Percentiles rank a stretch among this genome's conserved stretches.
These are phyloP conservation scores for Philonicus albiceps DNA, from an alignment of 2,888 invertebrate species.

Conservation along the genomic window DNA sequence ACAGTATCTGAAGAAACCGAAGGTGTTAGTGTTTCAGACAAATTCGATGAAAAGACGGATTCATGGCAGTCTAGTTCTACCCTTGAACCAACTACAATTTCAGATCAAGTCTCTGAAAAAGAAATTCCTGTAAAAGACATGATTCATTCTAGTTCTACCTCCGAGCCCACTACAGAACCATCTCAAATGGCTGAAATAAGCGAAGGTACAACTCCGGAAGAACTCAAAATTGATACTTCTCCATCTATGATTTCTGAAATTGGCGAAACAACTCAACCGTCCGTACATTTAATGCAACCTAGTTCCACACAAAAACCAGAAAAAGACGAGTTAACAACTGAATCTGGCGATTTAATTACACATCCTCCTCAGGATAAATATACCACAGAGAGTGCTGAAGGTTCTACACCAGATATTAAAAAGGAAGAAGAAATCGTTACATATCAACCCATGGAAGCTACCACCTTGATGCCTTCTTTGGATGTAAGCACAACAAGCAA, in stretches of 20 bases:
- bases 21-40: not conserved
- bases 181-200: not conserved
- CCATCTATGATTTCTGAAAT: slow-evolving; percentile 13
- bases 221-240: not conserved
- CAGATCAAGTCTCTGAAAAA: not conserved
- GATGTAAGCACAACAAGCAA: not conserved
- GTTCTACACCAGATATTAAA: not conserved
- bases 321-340: not conserved
- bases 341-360: not conserved
- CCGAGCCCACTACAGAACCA: not conserved
- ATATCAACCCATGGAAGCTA: not conserved
- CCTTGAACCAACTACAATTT: not conserved
- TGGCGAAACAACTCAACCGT: not conserved
- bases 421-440: not conserved
- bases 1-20: not conserved
- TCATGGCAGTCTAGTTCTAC: not conserved
- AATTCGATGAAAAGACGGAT: not conserved
- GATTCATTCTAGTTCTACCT: not conserved
- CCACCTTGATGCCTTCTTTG: not conserved
- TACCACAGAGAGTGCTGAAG: slow-evolving; percentile 29
- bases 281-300: not conserved
- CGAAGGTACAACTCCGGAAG: not conserved
- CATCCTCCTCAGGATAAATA: not conserved
- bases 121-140: not conserved
- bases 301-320: not conserved